Evolutionary conservation across 2,888 invertebrate species (phyloP), one percentile per base, ranked within the genome.

Genomic region (Drosophila neonasuta): DNA sequence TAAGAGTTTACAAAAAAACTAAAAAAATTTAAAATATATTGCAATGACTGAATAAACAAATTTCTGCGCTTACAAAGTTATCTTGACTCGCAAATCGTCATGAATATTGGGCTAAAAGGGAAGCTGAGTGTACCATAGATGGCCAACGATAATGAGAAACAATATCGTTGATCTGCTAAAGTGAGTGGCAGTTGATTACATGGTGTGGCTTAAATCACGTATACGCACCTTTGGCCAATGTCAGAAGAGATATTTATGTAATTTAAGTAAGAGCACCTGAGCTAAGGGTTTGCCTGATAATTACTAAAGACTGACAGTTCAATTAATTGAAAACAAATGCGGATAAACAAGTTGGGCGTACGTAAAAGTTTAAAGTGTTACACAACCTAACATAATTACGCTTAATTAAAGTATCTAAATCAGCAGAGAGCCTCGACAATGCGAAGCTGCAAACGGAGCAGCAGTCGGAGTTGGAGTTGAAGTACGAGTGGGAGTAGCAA

Each of bases 361-460:
- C 45, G 29, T 56, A 61, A 52, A 76, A 68, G 24, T 36, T 34
- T 7, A 20, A 20, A 20, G 1, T 44, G 32, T 81, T 81, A 49
- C 80, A 71, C 68, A 77, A 81, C 24, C 5, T 24, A 24, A 24
- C 60, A 50, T 77, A 77, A 80, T 69, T 74, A 74, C 64, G 68
- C 60, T 63, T 50, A 71, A 77, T 84, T 84, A 79, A 68, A 71
- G 68, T 79, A 81, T 81, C 68, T 73, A 71, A 81, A 73, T 71
- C 66, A 74, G 69, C 15, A 7, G 15, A 41, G 39, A 0, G 8
- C 15, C 39, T 8, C 39, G 7, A 41, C 39, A 41, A 41, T 3
- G 7, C 39, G 13, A 7, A 41, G 39, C 32, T 3, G 8, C 32
- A 32, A 3, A 4, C 8, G 8, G 39, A 41, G 32, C 39, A 17